Evolutionary conservation across 2,797 vertebrate species (phyloP), one percentile per base, ranked within the genome.

Genomic region (Zenarchopterus dispar): DNA sequence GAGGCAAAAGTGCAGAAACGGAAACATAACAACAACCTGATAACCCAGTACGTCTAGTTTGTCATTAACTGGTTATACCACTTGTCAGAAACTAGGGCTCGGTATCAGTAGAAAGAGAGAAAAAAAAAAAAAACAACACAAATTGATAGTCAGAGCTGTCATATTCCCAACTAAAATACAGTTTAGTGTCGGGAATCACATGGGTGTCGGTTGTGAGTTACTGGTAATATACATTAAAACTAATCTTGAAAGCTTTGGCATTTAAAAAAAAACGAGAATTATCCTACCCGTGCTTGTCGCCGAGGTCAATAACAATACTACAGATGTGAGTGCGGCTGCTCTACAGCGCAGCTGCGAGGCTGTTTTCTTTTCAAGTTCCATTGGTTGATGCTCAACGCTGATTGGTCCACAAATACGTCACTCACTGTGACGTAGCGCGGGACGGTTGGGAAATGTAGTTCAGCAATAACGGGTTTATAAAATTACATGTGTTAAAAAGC

Each of bases 361-460:
- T 0, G 52, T 46, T 54, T 17, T 15, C 70, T 72, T 26, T 36
- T 59, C 18, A 0, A 17, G 2, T 28, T 8, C 28, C 5, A 28
- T 28, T 28, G 28, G 28, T 28, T 26, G 8, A 8, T 28, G 7
- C 16, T 6, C 65, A 9, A 56, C 31, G n/a, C 4, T 1, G 63
- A 78, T 86, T 87, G 2, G 86, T 46, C 33, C 1, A 21, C 1
- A 0, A 0, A 10, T 0, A 7, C 43, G 61, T 78, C 76, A 72
- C 0, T 82, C 67, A 28, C 0, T 1, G 0, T 8, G 0, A 18
- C 2, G 1, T 1, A 0, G 2, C 1, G 0, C 15, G 1, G 17
- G 44, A 0, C 1, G 68, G 57, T 28, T 77, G 78, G 84, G 81
- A 82, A 72, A 68, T 70, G 81, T 74, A 81, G 75, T 86, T 2